phyloP scores from a whole-genome alignment of 2,797 vertebrate species.

The Nothura maculosa region DNA sequence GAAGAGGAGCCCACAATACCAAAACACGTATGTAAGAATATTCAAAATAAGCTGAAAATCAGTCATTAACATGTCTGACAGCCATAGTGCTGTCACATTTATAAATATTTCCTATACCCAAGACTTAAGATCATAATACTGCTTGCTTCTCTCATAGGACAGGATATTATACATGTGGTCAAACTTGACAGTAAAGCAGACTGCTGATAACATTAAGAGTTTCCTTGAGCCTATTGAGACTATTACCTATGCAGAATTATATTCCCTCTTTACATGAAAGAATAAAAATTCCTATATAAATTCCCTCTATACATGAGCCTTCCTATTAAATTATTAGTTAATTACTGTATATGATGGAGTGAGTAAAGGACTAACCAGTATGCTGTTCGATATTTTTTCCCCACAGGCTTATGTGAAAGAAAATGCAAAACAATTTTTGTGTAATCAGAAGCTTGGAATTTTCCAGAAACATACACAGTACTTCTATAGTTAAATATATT shows the following conservation, averaged over 20 bases:
- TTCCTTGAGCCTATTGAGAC: not conserved
- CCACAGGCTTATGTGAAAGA: not conserved
- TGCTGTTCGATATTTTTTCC: not conserved
- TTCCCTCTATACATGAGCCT: not conserved
- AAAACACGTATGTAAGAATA: not conserved
- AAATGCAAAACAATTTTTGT: not conserved
- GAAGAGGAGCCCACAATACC: not conserved
- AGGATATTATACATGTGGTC: not conserved
- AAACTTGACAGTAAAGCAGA: not conserved
- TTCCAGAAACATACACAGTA: not conserved
- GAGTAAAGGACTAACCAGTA: rapidly evolving
- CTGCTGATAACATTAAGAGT: not conserved
- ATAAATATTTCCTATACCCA: not conserved
- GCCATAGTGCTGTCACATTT: not conserved
- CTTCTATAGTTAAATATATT: not conserved
- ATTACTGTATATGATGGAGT: not conserved
- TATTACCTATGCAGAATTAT: not conserved
- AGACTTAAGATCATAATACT: not conserved
- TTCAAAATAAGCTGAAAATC: not conserved
- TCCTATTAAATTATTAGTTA: not conserved
- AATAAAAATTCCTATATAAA: not conserved
- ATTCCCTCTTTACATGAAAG: not conserved
- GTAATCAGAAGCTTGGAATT: not conserved
- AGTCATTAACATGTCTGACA: not conserved
- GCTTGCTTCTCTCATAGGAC: not conserved